Percentiles rank a stretch among this genome's conserved stretches.
Evolutionary conservation across 2,888 invertebrate genomes (phyloP).

Genomic region (Limnephilus auricula): DNA sequence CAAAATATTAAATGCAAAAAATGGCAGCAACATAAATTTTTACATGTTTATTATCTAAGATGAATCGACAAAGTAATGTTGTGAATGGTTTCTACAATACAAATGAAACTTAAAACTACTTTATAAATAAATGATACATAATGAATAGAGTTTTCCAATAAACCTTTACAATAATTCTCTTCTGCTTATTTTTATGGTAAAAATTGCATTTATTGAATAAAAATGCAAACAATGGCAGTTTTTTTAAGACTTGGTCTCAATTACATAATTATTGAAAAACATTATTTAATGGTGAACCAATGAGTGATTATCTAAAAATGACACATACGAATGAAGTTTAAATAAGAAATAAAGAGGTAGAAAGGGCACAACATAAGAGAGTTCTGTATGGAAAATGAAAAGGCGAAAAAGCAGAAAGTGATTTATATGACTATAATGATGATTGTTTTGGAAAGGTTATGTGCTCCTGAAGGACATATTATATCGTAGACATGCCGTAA

Average conservation of each 20-base stretch:
- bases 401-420: neutral
- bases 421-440: neutral
- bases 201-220: slow-evolving; percentile 30
- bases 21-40: slow-evolving; percentile 38
- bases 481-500: neutral
- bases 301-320: slow-evolving; percentile 43
- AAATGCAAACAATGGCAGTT: slow-evolving; percentile 53
- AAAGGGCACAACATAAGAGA: slow-evolving; percentile 30
- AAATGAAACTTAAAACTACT: slow-evolving; percentile 44
- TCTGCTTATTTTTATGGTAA: slow-evolving; percentile 33
- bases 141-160: slow-evolving; percentile 31
- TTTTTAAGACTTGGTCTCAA: slow-evolving; percentile 34
- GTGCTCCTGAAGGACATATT: neutral
- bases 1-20: slow-evolving; percentile 45
- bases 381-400: neutral
- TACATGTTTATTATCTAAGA: slow-evolving; percentile 36
- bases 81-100: slow-evolving; percentile 32
- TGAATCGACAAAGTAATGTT: slow-evolving; percentile 23
- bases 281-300: slow-evolving; percentile 41
- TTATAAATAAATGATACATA: slow-evolving; percentile 49
- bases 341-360: slow-evolving; percentile 55
- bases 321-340: slow-evolving; percentile 50
- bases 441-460: neutral
- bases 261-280: slow-evolving; percentile 44
- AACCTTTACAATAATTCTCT: slow-evolving; percentile 22